phyloP scores from a whole-genome alignment of 1,140 invertebrate genomes.

The Drosophila nannoptera region DNA sequence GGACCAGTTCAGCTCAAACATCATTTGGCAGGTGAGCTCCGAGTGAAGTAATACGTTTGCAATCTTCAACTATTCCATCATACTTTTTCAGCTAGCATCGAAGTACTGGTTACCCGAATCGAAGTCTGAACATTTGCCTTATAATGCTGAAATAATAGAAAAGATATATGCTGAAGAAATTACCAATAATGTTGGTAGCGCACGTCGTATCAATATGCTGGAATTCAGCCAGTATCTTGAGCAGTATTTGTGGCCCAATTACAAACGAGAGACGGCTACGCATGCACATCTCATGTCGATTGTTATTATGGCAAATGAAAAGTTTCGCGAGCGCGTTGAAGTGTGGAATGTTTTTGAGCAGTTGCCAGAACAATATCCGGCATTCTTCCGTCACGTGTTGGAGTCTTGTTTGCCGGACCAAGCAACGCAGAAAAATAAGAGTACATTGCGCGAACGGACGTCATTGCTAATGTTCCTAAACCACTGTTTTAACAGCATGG shows the following conservation, averaged over 20 bases:
- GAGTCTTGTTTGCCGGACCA: slow-evolving; percentile 79
- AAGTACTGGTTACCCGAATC: slow-evolving; percentile 94
- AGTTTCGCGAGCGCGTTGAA: slow-evolving; percentile 96
- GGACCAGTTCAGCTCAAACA: slow-evolving; percentile 87
- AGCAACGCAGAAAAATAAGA: slow-evolving; percentile 41
- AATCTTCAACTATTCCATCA: neutral
- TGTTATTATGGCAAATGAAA: slow-evolving; percentile 98
- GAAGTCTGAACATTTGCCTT: slow-evolving; percentile 83
- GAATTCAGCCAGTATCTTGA: slow-evolving; percentile 99
- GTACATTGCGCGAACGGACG: slow-evolving; percentile 89
- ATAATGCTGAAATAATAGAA: slow-evolving; percentile 87
- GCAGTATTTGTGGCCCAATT: slow-evolving; percentile 99
- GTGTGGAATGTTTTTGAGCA: slow-evolving; percentile 97
- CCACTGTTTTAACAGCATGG: slow-evolving; percentile 98
- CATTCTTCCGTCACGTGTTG: slow-evolving; percentile 93
- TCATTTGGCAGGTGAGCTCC: slow-evolving; percentile 72
- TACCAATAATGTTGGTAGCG: slow-evolving; percentile 85
- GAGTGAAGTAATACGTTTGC: slow-evolving; percentile 31
- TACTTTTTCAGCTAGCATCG: slow-evolving; percentile 85
- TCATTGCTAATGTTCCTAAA: slow-evolving; percentile 94
- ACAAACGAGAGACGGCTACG: slow-evolving; percentile 84
- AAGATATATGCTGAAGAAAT: slow-evolving; percentile 91
- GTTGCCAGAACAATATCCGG: slow-evolving; percentile 88
- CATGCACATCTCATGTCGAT: slow-evolving; percentile 95
- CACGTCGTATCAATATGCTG: slow-evolving; percentile 94